phyloP scores from a whole-genome alignment of 2,797 vertebrate genomes.

The Pseudochromis fuscus region DNA sequence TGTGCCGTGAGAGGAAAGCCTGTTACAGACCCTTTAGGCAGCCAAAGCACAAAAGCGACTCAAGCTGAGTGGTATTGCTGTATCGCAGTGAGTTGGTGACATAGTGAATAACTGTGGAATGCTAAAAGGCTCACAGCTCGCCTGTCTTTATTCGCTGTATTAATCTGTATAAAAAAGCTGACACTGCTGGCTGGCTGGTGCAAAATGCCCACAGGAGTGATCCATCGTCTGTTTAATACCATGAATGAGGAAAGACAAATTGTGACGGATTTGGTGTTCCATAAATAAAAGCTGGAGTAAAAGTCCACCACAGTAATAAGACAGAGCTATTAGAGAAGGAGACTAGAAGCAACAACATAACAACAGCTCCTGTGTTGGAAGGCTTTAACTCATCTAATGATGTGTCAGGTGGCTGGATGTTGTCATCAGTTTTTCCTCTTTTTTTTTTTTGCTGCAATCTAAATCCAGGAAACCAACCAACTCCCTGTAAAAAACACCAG shows the following conservation, averaged over 20 bases:
- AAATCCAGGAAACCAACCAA: no score
- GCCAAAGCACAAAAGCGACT: slow-evolving; percentile 1
- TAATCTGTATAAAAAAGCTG: slow-evolving; percentile 46
- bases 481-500: no score
- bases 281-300: slow-evolving; percentile 28
- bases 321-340: neutral
- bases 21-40: slow-evolving; percentile 7
- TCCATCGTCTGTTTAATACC: slow-evolving; percentile 25
- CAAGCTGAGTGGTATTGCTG: neutral
- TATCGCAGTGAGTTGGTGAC: slow-evolving; percentile 35
- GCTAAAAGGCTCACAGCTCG: slow-evolving; percentile 34
- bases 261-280: slow-evolving; percentile 18
- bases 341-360: neutral
- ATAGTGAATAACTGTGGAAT: slow-evolving; percentile 34
- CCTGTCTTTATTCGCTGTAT: slow-evolving; percentile 34
- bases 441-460: no score
- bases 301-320: slow-evolving; percentile 10
- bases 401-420: no score
- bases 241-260: slow-evolving; percentile 17
- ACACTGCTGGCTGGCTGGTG: slow-evolving; percentile 12
- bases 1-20: slow-evolving; percentile 6
- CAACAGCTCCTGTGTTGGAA: neutral
- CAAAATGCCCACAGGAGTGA: slow-evolving; percentile 28
- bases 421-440: no score
- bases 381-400: neutral